Percentiles rank a stretch among this genome's conserved stretches.
These are phyloP conservation scores for Hystrix cristata DNA, from an alignment of 2,113 vertebrate genomes.

Conservation along the genomic window DNA sequence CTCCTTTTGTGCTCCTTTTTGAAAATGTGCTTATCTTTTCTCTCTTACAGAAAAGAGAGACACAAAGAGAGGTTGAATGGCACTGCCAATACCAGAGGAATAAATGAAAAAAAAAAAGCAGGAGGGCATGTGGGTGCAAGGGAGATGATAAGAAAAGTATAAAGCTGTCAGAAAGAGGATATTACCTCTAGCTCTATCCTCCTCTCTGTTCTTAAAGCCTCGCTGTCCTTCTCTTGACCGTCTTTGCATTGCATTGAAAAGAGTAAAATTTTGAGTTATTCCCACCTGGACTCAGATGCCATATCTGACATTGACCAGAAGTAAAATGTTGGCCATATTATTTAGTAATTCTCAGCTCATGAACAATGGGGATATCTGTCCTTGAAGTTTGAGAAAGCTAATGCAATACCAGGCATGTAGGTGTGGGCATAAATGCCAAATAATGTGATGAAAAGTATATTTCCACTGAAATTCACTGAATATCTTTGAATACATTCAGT, in stretches of 20 bases:
- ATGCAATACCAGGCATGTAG: neutral
- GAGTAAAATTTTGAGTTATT: neutral
- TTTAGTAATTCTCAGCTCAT: neutral
- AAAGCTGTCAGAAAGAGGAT: neutral
- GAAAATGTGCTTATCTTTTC: conserved; percentile 85
- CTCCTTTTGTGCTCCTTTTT: conserved; percentile 77
- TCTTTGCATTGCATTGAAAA: neutral
- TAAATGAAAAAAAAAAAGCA: conserved; percentile 47
- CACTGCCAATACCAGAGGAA: conserved; percentile 65
- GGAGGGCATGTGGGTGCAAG: neutral
- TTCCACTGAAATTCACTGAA: neutral
- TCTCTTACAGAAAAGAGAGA: conserved; percentile 73
- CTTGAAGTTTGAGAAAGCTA: neutral
- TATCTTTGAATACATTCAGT: neutral
- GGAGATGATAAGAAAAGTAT: conserved; percentile 64
- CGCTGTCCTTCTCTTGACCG: neutral
- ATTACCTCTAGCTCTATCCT: neutral
- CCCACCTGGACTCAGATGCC: neutral
- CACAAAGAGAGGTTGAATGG: conserved; percentile 74
- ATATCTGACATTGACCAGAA: neutral
- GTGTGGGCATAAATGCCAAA: neutral
- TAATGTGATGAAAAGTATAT: neutral
- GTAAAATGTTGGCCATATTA: neutral
- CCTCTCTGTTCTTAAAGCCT: neutral
- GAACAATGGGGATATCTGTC: neutral